Conservation (phyloP, 2,888 invertebrate species). For the Lepidochrysops patricia region DNA sequence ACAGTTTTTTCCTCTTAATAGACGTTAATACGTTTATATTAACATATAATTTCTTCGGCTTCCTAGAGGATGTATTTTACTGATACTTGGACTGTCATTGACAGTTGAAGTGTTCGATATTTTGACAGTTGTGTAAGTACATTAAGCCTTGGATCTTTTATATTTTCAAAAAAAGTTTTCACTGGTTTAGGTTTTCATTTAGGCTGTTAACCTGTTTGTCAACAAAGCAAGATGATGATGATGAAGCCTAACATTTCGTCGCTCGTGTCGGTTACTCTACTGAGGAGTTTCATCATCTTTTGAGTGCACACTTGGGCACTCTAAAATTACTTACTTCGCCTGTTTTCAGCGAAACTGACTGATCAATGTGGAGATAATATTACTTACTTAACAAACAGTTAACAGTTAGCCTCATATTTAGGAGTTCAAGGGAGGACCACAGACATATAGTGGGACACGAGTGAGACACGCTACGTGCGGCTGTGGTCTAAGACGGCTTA, state of each 20-base stretch:
- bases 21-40: not conserved
- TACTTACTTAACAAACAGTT: too few species aligned
- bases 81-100: not conserved
- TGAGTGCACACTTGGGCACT: too few species aligned
- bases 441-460: not conserved
- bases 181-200: too few species aligned
- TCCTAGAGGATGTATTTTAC: not conserved
- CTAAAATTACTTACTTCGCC: too few species aligned
- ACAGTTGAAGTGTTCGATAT: not conserved
- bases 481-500: too few species aligned
- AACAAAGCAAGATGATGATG: too few species aligned
- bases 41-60: not conserved
- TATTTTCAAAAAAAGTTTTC: not conserved
- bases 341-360: too few species aligned
- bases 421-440: slow-evolving; percentile 2
- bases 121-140: not conserved
- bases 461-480: not conserved
- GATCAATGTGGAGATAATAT: too few species aligned
- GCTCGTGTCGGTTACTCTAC: too few species aligned
- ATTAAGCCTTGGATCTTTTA: not conserved
- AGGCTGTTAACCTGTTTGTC: too few species aligned
- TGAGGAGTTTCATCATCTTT: too few species aligned
- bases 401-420: not conserved
- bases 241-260: too few species aligned
- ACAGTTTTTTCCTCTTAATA: slow-evolving; percentile 7